Evolutionary conservation across 1,140 invertebrate genomes (phyloP).

Genomic region (Apis mellifera): DNA sequence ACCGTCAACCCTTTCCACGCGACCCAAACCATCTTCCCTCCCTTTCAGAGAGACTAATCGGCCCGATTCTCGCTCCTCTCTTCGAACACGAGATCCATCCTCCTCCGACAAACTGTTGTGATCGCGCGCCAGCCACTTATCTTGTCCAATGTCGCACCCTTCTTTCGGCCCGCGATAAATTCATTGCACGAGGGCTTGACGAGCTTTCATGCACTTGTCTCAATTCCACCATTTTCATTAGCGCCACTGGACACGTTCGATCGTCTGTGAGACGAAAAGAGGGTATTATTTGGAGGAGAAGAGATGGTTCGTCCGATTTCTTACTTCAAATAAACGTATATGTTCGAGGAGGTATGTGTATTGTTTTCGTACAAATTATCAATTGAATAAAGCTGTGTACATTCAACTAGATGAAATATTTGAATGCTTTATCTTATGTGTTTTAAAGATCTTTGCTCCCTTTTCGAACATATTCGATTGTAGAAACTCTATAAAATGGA

Average conservation of each 20-base stretch:
- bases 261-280: background rate
- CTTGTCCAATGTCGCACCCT: slow-evolving; percentile 29
- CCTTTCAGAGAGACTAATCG: background rate
- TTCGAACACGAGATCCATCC: background rate
- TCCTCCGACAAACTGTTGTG: slow-evolving; percentile 17
- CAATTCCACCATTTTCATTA: slow-evolving; percentile 1
- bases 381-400: background rate
- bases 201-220: slow-evolving; percentile 20
- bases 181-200: slow-evolving; percentile 34
- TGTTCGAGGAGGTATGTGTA: no score
- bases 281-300: no score
- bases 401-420: background rate
- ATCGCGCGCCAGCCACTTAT: no score
- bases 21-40: no score
- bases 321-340: background rate
- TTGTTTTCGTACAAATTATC: background rate
- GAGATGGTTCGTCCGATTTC: no score
- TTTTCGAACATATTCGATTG: no score
- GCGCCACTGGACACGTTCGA: slow-evolving; percentile 21
- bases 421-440: no score
- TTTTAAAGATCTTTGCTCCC: no score
- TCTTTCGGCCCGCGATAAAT: slow-evolving; percentile 43
- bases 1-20: no score
- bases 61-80: background rate
- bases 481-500: no score